These are phyloP conservation scores for Calameuta filiformis DNA, from an alignment of 2,888 invertebrate species.

Conservation along the genomic window DNA sequence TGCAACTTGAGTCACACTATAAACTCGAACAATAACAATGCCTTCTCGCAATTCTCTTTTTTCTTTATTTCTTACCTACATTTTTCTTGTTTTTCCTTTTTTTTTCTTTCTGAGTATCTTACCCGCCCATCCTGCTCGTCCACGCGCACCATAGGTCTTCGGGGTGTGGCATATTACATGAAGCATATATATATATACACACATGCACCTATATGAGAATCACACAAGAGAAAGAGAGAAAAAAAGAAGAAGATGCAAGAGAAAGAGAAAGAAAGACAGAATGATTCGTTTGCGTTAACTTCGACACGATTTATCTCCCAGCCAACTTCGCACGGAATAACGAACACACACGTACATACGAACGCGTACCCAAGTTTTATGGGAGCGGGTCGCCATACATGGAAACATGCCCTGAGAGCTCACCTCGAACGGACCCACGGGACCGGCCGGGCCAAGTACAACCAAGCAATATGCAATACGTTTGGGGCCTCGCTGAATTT, in stretches of 20 bases:
- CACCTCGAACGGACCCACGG: conserved; percentile 16
- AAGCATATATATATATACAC: background rate
- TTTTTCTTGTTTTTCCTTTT: background rate
- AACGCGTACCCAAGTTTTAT: conserved; percentile 42
- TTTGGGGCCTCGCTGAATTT: background rate
- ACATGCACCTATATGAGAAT: background rate
- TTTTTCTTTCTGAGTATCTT: background rate
- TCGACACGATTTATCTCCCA: conserved; percentile 36
- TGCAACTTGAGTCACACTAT: background rate
- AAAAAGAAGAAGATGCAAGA: background rate
- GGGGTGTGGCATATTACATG: background rate
- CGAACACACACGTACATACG: conserved; percentile 3
- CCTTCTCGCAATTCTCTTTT: background rate
- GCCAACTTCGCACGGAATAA: conserved; percentile 29
- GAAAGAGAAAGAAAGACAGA: background rate
- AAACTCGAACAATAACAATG: background rate
- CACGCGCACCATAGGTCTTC: background rate
- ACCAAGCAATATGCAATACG: background rate
- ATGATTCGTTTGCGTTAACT: conserved; percentile 25
- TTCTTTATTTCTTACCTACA: background rate
- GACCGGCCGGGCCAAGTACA: background rate
- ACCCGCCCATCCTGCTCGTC: background rate
- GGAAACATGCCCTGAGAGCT: conserved; percentile 39
- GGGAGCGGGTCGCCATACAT: conserved; percentile 54
- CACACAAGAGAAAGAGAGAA: background rate